Evolutionary conservation across 2,113 vertebrate species (phyloP), one percentile per base, ranked within the genome.

Genomic region (Gobius niger): DNA sequence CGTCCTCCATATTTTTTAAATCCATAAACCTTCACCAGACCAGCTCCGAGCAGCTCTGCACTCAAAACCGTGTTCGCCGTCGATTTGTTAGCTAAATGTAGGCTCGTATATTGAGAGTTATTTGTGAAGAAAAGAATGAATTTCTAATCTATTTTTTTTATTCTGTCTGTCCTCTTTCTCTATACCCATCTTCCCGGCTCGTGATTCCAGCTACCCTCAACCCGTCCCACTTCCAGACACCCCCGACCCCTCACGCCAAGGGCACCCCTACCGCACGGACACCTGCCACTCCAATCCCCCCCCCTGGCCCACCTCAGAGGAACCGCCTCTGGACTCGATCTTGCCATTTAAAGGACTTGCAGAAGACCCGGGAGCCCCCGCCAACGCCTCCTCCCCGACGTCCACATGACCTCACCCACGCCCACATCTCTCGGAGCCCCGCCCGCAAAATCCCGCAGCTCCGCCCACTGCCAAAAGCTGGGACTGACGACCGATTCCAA

Each of bases 381-480:
- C 67, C 47, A 47, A 54, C 40, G 54, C 60, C 71, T 74, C 79
- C 60, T 78, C 78, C 75, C 84, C 82, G 80, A 78, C 79, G 61
- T 64, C 49, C 13, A 13, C 12, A 6, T 34, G 19, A 19, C 53
- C 34, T 12, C 54, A 34, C 57, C 57, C 14, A 44, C 40, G 72
- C 68, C 78, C 67, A 64, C 78, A 18, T 52, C n/a, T 52, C 51
- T 52, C 7, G 16, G 34, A 40, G 56, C 24, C 7, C 56, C 56
- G 8, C 57, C 57, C 40, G 16, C 57, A 16, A 44, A n/a, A 9
- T 42, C 63, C 10, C 74, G 67, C 62, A 59, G 62, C 80, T 88
- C 82, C 72, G 69, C 68, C 78, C 65, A 64, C 78, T 82, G 76
- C 86, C 76, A 85, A 83, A 72, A 60, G 56, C 71, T 78, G 75